Percentiles rank a stretch among this genome's conserved stretches.
These are phyloP conservation scores for Mesorhabditis belari DNA, from an alignment of 2,888 invertebrate species.

Conservation along the genomic window DNA sequence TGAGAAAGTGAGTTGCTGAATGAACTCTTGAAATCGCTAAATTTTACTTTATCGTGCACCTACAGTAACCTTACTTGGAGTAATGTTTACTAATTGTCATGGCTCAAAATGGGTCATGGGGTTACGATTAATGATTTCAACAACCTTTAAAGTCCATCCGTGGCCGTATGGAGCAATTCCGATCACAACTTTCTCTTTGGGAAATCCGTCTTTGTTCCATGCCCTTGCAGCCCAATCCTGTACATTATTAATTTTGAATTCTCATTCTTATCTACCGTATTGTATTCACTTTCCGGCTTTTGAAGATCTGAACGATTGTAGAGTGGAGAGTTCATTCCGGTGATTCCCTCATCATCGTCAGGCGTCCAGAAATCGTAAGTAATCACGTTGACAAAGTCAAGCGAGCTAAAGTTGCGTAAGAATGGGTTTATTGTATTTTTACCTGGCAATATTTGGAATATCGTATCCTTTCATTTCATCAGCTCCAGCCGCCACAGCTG, in stretches of 20 bases:
- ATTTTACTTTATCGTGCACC: too few species aligned
- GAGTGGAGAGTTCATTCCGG: constrained; percentile 35
- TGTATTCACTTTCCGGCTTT: constrained; percentile 12
- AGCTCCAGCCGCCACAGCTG: constrained; percentile 80
- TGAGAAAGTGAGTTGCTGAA: too few species aligned
- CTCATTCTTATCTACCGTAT: constrained; percentile 20
- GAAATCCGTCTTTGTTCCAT: constrained; percentile 57
- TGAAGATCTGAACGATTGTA: constrained; percentile 16
- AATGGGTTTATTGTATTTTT: too few species aligned
- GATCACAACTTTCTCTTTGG: constrained; percentile 29
- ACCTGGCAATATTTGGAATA: constrained; percentile 56
- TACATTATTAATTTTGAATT: neutral
- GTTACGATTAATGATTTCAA: too few species aligned
- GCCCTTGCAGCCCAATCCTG: constrained; percentile 75
- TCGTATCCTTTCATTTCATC: constrained; percentile 81
- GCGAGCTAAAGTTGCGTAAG: constrained; percentile 18
- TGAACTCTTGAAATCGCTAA: too few species aligned
- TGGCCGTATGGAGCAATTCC: constrained; percentile 38
- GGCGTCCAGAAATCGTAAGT: constrained; percentile 38
- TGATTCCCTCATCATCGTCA: constrained; percentile 33
- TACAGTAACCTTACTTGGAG: too few species aligned
- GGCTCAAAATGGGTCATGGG: too few species aligned
- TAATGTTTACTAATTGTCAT: too few species aligned
- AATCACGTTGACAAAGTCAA: constrained; percentile 35
- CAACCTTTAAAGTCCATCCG: neutral